Base-by-base conservation (phyloP, 2,888 invertebrate species). In the Limnephilus marmoratus region DNA sequence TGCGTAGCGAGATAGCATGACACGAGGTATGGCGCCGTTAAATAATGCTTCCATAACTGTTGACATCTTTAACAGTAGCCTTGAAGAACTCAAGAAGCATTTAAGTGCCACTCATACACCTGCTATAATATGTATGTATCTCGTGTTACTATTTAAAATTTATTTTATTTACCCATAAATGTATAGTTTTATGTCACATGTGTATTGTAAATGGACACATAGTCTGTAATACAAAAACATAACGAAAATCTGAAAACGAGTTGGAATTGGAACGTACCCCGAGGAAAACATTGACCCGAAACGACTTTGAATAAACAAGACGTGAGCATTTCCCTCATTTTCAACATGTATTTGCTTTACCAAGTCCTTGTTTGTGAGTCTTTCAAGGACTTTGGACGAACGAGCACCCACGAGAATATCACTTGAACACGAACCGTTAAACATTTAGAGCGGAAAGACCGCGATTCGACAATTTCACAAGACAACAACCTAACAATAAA, bases 391-490 rank as follows among this genome's bases (percentile, higher is more conserved):
- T 86, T 86, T 29, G 24, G 5, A 68, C 68, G 24, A 68, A 68
- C 68, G n/a, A 34, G 34, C 34, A 85, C 31, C 37, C 1, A 24
- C 45, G 86, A 86, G 45, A 41, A 86, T 41, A 86, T n/a, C 45
- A 49, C 45, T 49, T 86, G 29, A 86, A 86, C 86, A 86, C 86
- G 86, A 86, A 86, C 86, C 45, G 86, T 86, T 86, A 49, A 45
- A n/a, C 86, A 86, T 86, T 29, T 49, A 86, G 86, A 86, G 86
- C 86, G 86, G 86, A 86, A 86, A 86, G 86, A 86, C 86, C 86
- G 86, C 86, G n/a, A 86, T 86, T 86, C 86, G 86, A 86, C 86
- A 86, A 68, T 86, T 86, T 86, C 86, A 49, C 86, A 86, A 86
- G 86, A n/a, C 11, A 45, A 86, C 13, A 45, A 86, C n/a, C n/a